phyloP scores from a whole-genome alignment of 2,888 invertebrate species.

The Drosophila nr. perissopoda region DNA sequence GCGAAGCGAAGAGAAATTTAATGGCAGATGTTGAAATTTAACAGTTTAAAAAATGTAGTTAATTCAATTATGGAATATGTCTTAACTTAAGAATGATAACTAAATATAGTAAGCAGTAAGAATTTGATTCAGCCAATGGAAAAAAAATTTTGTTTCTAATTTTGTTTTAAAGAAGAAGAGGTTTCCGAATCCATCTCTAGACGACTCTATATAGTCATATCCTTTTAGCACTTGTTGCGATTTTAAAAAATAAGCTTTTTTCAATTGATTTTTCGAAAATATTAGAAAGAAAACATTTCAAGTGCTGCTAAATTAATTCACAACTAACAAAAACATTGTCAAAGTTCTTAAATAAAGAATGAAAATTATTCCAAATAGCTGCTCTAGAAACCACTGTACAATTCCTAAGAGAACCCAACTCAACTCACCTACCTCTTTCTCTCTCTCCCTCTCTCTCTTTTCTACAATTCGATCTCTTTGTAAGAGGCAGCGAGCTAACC shows the following conservation, averaged over 20 bases:
- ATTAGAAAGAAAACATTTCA: neutral
- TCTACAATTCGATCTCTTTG: conserved; percentile 7
- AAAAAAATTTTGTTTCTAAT: too few species aligned
- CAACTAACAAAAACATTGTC: neutral
- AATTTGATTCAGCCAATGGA: too few species aligned
- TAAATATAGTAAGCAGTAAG: neutral
- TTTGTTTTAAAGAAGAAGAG: too few species aligned
- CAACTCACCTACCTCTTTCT: conserved; percentile 5
- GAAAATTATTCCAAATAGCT: neutral
- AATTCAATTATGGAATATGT: neutral
- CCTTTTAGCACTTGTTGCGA: accelerated
- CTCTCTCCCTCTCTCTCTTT: neutral
- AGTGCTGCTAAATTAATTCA: neutral
- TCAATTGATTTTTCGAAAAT: accelerated
- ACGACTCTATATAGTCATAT: neutral
- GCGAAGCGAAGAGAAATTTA: conserved; percentile 19
- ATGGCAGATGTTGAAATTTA: neutral
- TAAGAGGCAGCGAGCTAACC: conserved; percentile 43
- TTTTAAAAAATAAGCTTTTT: neutral
- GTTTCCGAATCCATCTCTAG: neutral
- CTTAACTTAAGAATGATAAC: neutral
- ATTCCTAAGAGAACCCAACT: conserved; percentile 13
- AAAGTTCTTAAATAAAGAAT: neutral
- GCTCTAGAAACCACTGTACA: conserved; percentile 27
- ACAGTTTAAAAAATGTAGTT: neutral